These are phyloP conservation scores for Octopus sinensis DNA, from an alignment of 1,140 invertebrate species.

Conservation along the genomic window DNA sequence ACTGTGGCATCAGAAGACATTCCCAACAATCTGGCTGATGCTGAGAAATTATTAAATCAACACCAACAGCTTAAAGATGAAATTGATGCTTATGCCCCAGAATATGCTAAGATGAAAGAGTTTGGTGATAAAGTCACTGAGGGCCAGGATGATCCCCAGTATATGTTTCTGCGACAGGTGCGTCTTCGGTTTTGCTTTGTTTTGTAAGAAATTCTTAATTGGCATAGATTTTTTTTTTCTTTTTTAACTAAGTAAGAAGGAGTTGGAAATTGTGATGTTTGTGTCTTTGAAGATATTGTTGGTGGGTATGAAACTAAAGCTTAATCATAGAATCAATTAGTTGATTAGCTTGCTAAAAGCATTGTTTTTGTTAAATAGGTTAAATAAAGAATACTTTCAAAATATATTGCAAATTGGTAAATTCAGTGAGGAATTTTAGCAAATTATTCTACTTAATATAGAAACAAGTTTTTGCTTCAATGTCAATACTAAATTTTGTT, in stretches of 20 bases:
- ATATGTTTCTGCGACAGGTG: conserved; percentile 93
- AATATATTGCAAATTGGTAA: no score
- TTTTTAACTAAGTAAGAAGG: background rate
- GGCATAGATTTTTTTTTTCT: background rate
- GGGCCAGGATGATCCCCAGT: conserved; percentile 84
- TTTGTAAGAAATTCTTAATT: background rate
- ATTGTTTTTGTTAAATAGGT: no score
- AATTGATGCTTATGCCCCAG: conserved; percentile 97
- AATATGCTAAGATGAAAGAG: conserved; percentile 98
- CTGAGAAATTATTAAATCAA: conserved; percentile 89
- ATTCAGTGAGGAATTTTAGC: no score
- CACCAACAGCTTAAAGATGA: conserved; percentile 98
- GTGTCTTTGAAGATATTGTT: background rate
- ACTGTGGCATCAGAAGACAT: conserved; percentile 92
- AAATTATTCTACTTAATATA: no score
- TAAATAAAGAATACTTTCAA: no score
- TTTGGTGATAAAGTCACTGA: conserved; percentile 93
- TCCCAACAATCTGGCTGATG: conserved; percentile 91
- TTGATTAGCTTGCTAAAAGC: no score
- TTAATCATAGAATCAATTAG: no score
- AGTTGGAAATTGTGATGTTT: background rate
- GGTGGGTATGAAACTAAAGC: background rate
- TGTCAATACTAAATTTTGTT: no score
- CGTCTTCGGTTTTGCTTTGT: background rate
- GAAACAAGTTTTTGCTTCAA: no score